Evolutionary conservation across 2,113 vertebrate species (phyloP).

Genomic region (Tinamus guttatus): DNA sequence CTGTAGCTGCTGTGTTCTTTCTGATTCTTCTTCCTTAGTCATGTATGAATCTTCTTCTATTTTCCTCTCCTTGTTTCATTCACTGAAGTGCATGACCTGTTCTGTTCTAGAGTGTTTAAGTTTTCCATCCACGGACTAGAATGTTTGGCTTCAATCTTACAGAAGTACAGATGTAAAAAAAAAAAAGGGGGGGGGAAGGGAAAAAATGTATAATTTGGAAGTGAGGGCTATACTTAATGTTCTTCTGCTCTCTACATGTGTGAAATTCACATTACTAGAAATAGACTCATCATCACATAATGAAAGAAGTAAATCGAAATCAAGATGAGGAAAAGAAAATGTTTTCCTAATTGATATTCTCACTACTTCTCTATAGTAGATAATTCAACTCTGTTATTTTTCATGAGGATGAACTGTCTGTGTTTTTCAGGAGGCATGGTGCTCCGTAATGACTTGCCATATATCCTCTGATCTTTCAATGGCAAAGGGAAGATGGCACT

Average conservation of each 20-base stretch:
- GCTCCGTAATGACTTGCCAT: neutral
- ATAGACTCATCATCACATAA: neutral
- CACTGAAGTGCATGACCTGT: neutral
- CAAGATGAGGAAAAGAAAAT: neutral
- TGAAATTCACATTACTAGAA: neutral
- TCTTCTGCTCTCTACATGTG: neutral
- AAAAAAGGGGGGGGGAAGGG: neutral
- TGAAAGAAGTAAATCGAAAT: neutral
- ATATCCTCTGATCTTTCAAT: neutral
- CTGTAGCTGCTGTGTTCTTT: neutral
- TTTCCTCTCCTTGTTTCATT: slow-evolving; percentile 22
- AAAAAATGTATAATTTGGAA: neutral
- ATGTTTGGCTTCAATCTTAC: neutral
- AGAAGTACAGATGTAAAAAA: neutral
- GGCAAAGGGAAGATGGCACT: neutral
- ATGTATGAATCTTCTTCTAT: neutral
- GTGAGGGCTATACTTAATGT: neutral
- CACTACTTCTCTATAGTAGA: neutral
- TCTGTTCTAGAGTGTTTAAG: neutral
- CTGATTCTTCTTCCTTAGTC: neutral
- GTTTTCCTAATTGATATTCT: neutral
- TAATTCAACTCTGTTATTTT: neutral
- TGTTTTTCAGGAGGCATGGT: neutral
- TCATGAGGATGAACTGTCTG: neutral
- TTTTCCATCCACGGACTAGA: neutral